Base-by-base conservation (phyloP, 1,140 invertebrate genomes). In the Drosophila ohnishii region DNA sequence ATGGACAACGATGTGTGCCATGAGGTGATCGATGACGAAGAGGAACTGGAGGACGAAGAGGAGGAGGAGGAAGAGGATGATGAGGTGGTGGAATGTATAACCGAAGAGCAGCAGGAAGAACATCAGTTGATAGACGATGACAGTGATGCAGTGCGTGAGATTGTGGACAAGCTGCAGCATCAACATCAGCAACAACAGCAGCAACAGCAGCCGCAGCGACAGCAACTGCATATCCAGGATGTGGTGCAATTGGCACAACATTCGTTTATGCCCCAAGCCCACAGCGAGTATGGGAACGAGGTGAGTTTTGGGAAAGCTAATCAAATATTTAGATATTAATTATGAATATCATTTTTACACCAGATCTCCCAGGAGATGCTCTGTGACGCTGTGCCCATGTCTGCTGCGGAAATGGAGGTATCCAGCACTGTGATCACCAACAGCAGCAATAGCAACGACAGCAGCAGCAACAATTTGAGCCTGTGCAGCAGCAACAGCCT, bases 341-440 rank as follows among this genome's bases (percentile, higher is more conserved):
- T 32, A 10, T 28, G 16, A 22, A 48, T 25, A 4, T 1, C 16
- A 10, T 8, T n/a, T 19, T n/a, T 3, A n/a, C 32, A 0, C 1
- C 13, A 83, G 85, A 70, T 83, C 30, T 34, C 61, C 19, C 66
- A 88, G 45, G 88, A 90, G 28, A 53, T 90, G 57, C 44, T 91
- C 5, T 79, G 90, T 40, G 90, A 91, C 58, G 62, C 82, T 8
- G 90, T 91, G 6, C 90, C 89, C 2, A 90, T 91, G 86, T 88
- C 90, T n/a, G 81, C 87, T 13, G 84, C 89, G 11, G 91, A 92
- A 76, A 90, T 91, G 88, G 91, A 92, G 55, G 91, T 92, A 0
- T 83, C 90, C n/a, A 92, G 91, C 57, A 92, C 90, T 0, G 91
- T 92, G 10, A 78, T 90, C 16, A 91, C 90, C 22, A 91, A 90